phyloP scores from a whole-genome alignment of 2,797 vertebrate species.

The Chaetophractus vellerosus region DNA sequence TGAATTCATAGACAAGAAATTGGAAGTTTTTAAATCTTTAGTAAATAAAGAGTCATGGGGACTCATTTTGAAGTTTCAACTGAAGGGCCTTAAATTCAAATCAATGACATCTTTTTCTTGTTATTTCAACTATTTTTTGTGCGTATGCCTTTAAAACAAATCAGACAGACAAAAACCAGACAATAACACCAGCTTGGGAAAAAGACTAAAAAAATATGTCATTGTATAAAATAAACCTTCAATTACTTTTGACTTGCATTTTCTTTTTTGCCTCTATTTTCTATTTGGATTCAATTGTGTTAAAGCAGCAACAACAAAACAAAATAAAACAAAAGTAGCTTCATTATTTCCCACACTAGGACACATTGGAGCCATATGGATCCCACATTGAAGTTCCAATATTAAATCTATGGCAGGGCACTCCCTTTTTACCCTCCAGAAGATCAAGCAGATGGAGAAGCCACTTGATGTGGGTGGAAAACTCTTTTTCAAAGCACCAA shows the following conservation, averaged over 20 bases:
- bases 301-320: neutral
- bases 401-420: accelerated
- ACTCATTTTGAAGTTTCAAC: neutral
- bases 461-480: neutral
- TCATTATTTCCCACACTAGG: neutral
- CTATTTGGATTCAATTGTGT: neutral
- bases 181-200: neutral
- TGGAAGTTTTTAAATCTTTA: neutral
- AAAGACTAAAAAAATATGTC: neutral
- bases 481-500: neutral
- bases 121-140: neutral
- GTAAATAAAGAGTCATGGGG: neutral
- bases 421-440: neutral
- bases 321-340: neutral
- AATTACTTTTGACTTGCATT: neutral
- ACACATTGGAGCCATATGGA: accelerated
- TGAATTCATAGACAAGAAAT: neutral
- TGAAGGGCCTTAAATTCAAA: neutral
- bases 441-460: neutral
- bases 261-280: neutral
- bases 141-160: neutral
- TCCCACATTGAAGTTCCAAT: neutral
- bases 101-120: neutral
- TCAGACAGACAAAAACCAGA: neutral
- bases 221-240: neutral